Evolutionary conservation across 2,888 invertebrate genomes (phyloP).

Genomic region (Hartigia nigra): DNA sequence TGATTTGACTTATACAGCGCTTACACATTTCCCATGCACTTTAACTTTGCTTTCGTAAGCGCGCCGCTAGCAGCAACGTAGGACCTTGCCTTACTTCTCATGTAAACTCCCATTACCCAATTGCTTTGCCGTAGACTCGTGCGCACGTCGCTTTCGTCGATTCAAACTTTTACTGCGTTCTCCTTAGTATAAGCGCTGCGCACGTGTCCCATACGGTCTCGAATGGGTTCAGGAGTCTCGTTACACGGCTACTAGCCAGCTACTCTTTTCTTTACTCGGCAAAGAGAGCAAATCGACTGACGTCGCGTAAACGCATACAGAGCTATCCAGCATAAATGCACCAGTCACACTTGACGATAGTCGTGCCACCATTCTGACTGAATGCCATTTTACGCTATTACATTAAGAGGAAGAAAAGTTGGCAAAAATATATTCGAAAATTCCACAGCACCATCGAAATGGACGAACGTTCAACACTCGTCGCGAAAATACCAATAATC

Average conservation of each 20-base stretch:
- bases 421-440: neutral
- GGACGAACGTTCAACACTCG: neutral
- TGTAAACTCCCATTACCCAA: neutral
- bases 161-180: neutral
- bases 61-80: neutral
- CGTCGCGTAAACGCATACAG: neutral
- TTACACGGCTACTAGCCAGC: neutral
- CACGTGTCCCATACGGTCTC: neutral
- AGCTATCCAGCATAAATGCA: neutral
- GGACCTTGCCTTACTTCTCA: neutral
- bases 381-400: neutral
- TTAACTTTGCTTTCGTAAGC: neutral
- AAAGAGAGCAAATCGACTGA: neutral
- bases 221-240: neutral
- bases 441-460: neutral
- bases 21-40: neutral
- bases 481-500: neutral
- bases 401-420: neutral
- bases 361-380: neutral
- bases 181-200: neutral
- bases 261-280: neutral
- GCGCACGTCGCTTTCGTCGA: neutral
- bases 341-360: neutral
- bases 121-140: neutral
- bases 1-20: neutral